Percentiles rank a stretch among this genome's conserved stretches.
Conservation (phyloP, 2,888 invertebrate species). For the Chymomyza procnemis region DNA sequence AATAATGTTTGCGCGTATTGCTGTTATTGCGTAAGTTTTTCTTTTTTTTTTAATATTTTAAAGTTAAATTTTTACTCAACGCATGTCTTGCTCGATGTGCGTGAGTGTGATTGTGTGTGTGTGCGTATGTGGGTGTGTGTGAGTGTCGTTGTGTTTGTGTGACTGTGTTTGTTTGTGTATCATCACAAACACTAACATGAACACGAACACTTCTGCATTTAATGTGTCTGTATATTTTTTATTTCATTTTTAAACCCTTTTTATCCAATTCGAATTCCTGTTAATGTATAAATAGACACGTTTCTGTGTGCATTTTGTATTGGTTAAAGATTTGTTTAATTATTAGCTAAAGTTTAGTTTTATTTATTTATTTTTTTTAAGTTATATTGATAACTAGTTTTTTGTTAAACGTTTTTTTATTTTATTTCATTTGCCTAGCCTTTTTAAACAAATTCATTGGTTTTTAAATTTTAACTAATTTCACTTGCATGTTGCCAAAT, state of each 20-base stretch:
- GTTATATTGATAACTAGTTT: constrained; percentile 6
- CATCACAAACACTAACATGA: neutral
- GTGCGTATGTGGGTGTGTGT: neutral
- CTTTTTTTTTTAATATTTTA: neutral
- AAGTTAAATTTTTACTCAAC: no score
- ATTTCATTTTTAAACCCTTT: neutral
- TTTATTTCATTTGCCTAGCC: neutral
- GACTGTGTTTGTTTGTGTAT: neutral
- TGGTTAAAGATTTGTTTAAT: neutral
- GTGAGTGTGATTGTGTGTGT: neutral
- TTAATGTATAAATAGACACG: neutral
- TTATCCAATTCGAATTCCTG: neutral
- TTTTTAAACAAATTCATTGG: neutral
- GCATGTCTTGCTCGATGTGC: no score
- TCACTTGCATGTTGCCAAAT: neutral
- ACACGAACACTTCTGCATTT: neutral
- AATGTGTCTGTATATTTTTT: neutral
- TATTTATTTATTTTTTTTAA: neutral
- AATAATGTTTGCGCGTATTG: neutral
- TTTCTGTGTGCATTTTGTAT: neutral
- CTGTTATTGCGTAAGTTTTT: neutral
- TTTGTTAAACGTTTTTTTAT: constrained; percentile 2
- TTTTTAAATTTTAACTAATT: neutral
- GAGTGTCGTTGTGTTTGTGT: neutral
- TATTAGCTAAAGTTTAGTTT: neutral